phyloP scores from a whole-genome alignment of 2,113 vertebrate species.

The Clarias batrachus region DNA sequence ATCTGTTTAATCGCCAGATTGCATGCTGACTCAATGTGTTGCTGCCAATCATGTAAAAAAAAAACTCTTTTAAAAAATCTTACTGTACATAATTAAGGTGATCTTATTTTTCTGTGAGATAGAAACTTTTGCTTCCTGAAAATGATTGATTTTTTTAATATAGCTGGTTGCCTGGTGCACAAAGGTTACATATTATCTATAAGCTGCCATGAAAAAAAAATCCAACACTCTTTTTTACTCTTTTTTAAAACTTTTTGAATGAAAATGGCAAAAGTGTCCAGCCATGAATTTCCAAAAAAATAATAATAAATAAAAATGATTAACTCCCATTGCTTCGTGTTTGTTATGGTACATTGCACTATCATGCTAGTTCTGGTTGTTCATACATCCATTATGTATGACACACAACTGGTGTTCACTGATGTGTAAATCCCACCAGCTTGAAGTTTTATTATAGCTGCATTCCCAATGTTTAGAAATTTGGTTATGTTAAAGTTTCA shows the following conservation, averaged over 20 bases:
- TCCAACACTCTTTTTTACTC: background rate
- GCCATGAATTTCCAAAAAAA: background rate
- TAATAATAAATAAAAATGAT: too few relatives aligned
- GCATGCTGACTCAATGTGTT: background rate
- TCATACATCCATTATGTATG: background rate
- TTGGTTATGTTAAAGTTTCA: background rate
- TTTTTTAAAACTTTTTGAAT: background rate
- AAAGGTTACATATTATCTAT: background rate
- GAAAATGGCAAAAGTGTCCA: background rate
- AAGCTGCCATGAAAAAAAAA: background rate
- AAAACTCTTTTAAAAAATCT: background rate
- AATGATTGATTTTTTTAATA: constrained; percentile 5
- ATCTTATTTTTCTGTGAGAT: background rate
- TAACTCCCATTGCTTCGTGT: background rate
- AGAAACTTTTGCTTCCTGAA: background rate
- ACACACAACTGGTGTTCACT: background rate
- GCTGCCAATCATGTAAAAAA: background rate
- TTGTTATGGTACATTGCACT: background rate
- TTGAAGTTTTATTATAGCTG: background rate
- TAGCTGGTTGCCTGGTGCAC: background rate
- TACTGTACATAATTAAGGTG: background rate
- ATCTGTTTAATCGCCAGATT: background rate
- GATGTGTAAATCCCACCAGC: background rate
- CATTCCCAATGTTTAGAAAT: background rate
- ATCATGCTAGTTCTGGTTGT: background rate